phyloP scores from a whole-genome alignment of 2,888 invertebrate genomes.

The Synergus itoensis region DNA sequence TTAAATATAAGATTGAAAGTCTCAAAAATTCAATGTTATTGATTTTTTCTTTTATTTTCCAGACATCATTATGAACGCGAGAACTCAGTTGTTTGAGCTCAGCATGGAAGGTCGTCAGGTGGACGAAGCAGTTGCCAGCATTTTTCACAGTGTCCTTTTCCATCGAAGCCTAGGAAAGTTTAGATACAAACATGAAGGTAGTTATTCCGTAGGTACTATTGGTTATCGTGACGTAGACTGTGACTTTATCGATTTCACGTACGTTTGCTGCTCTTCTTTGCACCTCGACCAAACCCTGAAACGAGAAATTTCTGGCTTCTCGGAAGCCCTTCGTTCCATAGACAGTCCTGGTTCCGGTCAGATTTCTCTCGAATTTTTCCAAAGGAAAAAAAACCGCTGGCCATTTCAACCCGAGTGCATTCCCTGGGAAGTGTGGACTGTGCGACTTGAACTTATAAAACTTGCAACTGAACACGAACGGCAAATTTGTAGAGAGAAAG shows the following conservation, averaged over 20 bases:
- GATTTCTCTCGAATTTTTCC: conserved; percentile 97
- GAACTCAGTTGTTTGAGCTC: conserved; percentile 89
- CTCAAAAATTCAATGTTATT: not conserved
- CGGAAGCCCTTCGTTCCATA: conserved; percentile 86
- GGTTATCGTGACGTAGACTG: conserved; percentile 98
- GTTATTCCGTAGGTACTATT: conserved; percentile 96
- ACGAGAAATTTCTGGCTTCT: conserved; percentile 88
- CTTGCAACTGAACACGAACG: conserved; percentile 92
- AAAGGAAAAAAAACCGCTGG: conserved; percentile 94
- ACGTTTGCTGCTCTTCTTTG: conserved; percentile 95
- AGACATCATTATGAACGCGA: conserved; percentile 84
- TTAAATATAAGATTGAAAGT: not conserved
- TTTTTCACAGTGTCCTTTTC: conserved; percentile 95
- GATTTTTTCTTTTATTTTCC: conserved; percentile 36
- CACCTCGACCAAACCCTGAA: conserved; percentile 86
- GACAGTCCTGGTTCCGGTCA: conserved; percentile 86
- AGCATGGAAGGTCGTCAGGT: conserved; percentile 94
- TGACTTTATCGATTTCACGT: conserved; percentile 98
- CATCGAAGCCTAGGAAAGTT: conserved; percentile 96
- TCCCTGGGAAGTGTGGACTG: conserved; percentile 99
- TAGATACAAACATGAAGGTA: conserved; percentile 94
- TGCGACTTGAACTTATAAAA: conserved; percentile 92
- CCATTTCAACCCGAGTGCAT: conserved; percentile 93
- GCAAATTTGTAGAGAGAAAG: conserved; percentile 91
- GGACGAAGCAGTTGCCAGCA: conserved; percentile 93